Percentiles rank a stretch among this genome's conserved stretches.
Evolutionary conservation across 2,113 vertebrate species (phyloP).

Genomic region (Myrmecophaga tridactyla): DNA sequence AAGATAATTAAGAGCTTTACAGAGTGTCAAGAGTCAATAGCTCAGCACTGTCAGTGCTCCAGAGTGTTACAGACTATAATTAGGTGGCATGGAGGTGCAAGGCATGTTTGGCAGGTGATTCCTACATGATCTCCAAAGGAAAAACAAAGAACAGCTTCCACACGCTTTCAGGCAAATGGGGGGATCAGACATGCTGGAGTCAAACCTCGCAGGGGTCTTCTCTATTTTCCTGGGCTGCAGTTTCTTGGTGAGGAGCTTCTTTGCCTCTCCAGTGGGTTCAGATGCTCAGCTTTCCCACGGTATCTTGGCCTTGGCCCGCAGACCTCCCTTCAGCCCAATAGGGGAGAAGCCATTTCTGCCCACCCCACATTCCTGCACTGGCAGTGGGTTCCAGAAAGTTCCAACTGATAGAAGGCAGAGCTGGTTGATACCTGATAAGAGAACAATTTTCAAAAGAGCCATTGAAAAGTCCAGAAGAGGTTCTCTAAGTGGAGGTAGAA

Average conservation of each 20-base stretch:
- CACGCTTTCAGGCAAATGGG: constrained; percentile 71
- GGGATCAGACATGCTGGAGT: constrained; percentile 61
- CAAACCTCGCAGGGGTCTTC: not conserved
- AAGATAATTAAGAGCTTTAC: constrained; percentile 92
- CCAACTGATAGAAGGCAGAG: not conserved
- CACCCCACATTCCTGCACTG: not conserved
- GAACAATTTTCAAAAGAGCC: not conserved
- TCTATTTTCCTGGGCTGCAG: not conserved
- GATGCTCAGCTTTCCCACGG: not conserved
- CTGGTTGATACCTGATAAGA: not conserved
- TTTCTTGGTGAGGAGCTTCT: constrained; percentile 3
- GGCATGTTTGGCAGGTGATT: constrained; percentile 89
- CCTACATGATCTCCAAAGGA: constrained; percentile 82
- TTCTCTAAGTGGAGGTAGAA: not conserved
- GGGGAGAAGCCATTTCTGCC: not conserved
- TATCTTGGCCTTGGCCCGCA: not conserved
- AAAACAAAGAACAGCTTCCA: constrained; percentile 82
- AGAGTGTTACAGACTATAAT: constrained; percentile 88
- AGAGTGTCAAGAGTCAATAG: constrained; percentile 91
- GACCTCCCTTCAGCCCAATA: not conserved
- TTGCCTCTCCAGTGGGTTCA: not conserved
- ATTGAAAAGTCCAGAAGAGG: not conserved
- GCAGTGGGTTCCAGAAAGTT: not conserved
- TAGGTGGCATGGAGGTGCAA: constrained; percentile 89
- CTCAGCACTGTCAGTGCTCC: constrained; percentile 88